A percentile compares a stretch with the other conserved stretches of the same genome.
Evolutionary conservation across 2,797 vertebrate genomes (phyloP).

Genomic region (Falco columbarius): DNA sequence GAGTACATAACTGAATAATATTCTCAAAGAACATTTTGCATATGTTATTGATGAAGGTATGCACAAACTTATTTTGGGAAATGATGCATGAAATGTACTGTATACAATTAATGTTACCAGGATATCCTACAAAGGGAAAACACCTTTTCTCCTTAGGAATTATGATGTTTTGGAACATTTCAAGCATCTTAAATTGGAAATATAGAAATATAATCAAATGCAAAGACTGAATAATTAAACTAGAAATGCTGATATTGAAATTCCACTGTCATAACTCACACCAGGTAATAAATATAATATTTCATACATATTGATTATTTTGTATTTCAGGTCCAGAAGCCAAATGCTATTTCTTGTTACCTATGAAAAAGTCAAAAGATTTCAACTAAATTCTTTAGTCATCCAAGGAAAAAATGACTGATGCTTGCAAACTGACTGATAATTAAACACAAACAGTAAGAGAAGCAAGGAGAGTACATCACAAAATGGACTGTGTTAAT

Average conservation of each 20-base stretch:
- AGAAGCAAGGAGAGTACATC: not conserved
- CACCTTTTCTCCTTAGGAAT: not conserved
- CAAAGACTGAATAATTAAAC: not conserved
- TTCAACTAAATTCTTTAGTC: not conserved
- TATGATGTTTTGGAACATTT: not conserved
- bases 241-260: not conserved
- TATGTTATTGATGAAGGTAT: not conserved
- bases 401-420: not conserved
- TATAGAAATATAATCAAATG: not conserved
- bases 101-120: not conserved
- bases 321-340: not conserved
- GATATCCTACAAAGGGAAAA: not conserved
- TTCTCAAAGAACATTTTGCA: not conserved
- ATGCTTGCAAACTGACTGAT: not conserved
- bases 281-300: not conserved
- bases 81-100: not conserved
- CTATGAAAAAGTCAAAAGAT: not conserved
- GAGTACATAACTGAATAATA: not conserved
- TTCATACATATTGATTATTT: not conserved
- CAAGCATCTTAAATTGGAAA: not conserved
- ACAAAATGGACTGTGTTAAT: not conserved
- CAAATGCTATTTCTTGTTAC: not conserved
- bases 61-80: not conserved
- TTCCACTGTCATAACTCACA: not conserved
- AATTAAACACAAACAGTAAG: not conserved